Evolutionary conservation across 1,140 invertebrate genomes (phyloP).

Genomic region (Drosophila asahinai): DNA sequence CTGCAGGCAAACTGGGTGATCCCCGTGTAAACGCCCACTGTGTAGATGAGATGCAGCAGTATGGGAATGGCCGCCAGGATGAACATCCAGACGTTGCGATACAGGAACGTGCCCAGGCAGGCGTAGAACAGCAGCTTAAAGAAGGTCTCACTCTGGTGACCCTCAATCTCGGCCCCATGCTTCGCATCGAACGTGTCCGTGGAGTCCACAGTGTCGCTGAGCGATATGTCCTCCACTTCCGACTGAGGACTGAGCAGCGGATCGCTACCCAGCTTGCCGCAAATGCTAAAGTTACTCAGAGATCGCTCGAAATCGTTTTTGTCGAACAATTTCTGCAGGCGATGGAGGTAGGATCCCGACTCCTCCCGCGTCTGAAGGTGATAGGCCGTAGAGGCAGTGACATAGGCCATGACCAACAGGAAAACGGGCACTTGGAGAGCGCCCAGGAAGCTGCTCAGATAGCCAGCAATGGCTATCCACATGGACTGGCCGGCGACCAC

Average conservation of each 20-base stretch:
- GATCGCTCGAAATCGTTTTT: constrained; percentile 73
- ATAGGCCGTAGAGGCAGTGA: constrained; percentile 87
- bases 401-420: constrained; percentile 79
- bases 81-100: constrained; percentile 83
- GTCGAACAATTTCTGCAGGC: constrained; percentile 68
- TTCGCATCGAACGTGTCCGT: constrained; percentile 65
- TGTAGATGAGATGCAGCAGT: constrained; percentile 72
- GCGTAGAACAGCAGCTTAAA: constrained; percentile 83
- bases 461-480: constrained; percentile 87
- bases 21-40: constrained; percentile 65
- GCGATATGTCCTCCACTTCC: constrained; percentile 75
- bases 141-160: constrained; percentile 69
- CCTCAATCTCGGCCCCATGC: constrained; percentile 9
- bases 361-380: constrained; percentile 83
- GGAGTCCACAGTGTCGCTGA: constrained; percentile 78
- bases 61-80: constrained; percentile 78
- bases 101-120: constrained; percentile 77
- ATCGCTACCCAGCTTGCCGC: constrained; percentile 47
- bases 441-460: constrained; percentile 86
- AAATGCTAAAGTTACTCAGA: constrained; percentile 62
- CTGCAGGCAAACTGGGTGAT: constrained; percentile 67
- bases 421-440: constrained; percentile 87
- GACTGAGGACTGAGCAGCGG: constrained; percentile 46
- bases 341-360: constrained; percentile 57
- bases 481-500: constrained; percentile 86